Evolutionary conservation across 2,797 vertebrate species (phyloP).

Genomic region (Pangasius mekongensis): DNA sequence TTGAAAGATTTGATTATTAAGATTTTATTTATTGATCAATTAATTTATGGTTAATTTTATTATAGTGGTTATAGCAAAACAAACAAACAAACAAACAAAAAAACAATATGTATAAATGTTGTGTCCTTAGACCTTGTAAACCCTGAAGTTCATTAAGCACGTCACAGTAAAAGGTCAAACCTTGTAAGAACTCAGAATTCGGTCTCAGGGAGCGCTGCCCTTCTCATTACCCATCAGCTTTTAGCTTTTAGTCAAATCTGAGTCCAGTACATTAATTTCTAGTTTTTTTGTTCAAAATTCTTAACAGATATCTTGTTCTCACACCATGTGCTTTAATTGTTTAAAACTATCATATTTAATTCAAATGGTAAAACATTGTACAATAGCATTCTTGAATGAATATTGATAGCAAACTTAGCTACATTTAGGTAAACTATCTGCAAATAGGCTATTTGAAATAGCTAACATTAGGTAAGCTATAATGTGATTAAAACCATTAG

Average conservation of each 20-base stretch:
- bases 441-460: neutral
- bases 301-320: neutral
- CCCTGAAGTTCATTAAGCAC: neutral
- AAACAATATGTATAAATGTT: neutral
- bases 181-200: neutral
- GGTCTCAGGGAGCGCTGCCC: neutral
- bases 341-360: neutral
- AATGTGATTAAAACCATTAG: neutral
- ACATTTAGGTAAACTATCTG: neutral
- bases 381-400: neutral
- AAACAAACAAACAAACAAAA: neutral
- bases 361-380: neutral
- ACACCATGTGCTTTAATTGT: neutral
- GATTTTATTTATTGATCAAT: neutral
- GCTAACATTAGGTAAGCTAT: neutral
- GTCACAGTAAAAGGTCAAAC: conserved; percentile 20
- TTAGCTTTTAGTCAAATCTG: neutral
- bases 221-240: conserved; percentile 1
- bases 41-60: neutral
- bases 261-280: neutral
- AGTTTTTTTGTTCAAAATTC: neutral
- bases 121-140: neutral
- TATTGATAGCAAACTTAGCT: neutral
- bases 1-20: neutral
- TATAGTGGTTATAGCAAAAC: neutral